Base-by-base conservation (phyloP, 1,140 invertebrate species). In the Solen grandis region DNA sequence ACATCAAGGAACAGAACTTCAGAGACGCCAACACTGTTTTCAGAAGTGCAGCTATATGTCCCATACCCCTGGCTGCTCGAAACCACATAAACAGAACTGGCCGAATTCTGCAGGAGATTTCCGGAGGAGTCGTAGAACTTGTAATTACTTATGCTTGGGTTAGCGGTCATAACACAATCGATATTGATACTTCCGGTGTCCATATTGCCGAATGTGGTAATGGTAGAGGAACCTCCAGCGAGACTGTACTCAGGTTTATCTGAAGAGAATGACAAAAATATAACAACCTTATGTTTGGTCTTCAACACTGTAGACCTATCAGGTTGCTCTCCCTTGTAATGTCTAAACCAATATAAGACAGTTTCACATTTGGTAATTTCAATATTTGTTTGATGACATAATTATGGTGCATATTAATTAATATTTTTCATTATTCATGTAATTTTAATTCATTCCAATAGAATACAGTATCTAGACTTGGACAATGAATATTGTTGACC, bases 111-210 rank as follows among this genome's bases (percentile, higher is more conserved):
- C 5, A 78, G 36, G 10, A 46, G 31, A 8, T 16, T 59, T 25
- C 27, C 36, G 19, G 35, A 2, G 5, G 2, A 8, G 25, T 77
- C 29, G 50, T 68, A 78, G 65, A 78, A 78, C 0, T 1, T 19
- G 35, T 78, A 78, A 2, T 2, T 16, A 13, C 41, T 38, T 3
- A 78, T 29, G 1, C 63, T 1, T 19, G 75, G 75, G 29, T 78
- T 78, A 16, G 63, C 75, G 22, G 31, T 57, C 50, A 78, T 68
- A 14, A 25, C 25, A 36, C 75, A 78, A 10, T 63, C 69, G n/a
- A 78, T 60, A 2, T n/a, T n/a, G 22, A 78, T 36, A 46, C 59
- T 62, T 41, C 52, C 63, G 35, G 10, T 59, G 10, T 33, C 62
- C 29, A 76, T 66, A 52, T 66, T 27, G 29, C 46, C 29, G 36